Base-by-base conservation (phyloP, 2,888 invertebrate species). In the Octonoba sinensis region DNA sequence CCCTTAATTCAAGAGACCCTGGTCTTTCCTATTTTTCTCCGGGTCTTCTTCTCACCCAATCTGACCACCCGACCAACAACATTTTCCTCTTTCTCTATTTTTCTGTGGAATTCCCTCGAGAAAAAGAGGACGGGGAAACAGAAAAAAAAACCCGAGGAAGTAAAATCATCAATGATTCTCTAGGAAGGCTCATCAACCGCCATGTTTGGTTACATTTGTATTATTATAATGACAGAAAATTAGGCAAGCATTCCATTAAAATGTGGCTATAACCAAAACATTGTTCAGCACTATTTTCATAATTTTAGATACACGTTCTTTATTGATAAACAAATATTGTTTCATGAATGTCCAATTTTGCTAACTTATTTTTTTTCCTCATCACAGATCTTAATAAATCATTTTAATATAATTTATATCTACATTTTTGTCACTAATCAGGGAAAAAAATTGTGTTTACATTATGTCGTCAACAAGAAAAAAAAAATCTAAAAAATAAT, bases 31-130 rank as follows among this genome's bases (percentile, higher is more conserved):
- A 57, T 56, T 70, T 56, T 70, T 70, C 64, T 44, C 56, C 20
- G 8, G 67, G 22, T 71, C 49, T 57, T 12, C 27, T 70, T 64
- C 67, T 60, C 71, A 78, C 71, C 78, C 71, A 66, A 79, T 79
- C 79, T 70, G 60, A 67, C 67, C 78, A 59, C 60, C 56, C 69
- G 54, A 70, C 76, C 62, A 79, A 79, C 79, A 79, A 73, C 72
- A 72, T 79, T 73, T 72, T 60, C 65, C 57, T 73, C 79, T 54
- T 22, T 76, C 54, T 76, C 54, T 18, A 18, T 54, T 56, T 59
- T 59, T 59, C 51, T 54, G 46, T 46, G n/a, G 66, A 24, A 51
- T 59, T 71, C 64, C 65, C 78, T 65, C 36, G 49, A 65, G 47
- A 64, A 54, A 22, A 47, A 57, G 56, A 66, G 64, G 66, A 27